phyloP scores from a whole-genome alignment of 2,113 vertebrate genomes.

The Eupsittula cactorum region DNA sequence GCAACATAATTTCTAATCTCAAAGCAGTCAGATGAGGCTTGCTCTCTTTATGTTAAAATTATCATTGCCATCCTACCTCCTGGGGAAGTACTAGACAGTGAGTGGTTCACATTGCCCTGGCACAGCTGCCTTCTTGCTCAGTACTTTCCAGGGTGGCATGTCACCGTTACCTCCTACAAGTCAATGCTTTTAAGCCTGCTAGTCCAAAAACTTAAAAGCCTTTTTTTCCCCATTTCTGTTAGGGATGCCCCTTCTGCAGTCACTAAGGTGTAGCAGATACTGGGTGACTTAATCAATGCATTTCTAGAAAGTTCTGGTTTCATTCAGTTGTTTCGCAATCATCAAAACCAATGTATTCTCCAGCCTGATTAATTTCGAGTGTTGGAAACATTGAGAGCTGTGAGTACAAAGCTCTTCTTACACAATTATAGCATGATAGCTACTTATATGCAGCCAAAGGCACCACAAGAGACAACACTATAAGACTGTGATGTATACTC shows the following conservation, averaged over 20 bases:
- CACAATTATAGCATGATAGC: rapidly evolving
- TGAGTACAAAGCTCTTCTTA: neutral
- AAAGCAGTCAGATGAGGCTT: neutral
- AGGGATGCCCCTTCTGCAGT: neutral
- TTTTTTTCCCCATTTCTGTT: neutral
- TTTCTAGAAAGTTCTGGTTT: neutral
- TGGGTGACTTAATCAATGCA: neutral
- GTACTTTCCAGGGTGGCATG: neutral
- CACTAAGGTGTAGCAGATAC: neutral
- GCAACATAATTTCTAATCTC: neutral
- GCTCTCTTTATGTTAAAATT: neutral
- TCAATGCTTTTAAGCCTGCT: neutral
- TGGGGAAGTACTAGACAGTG: neutral
- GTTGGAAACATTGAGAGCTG: neutral
- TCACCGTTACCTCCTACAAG: neutral
- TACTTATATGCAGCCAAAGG: neutral
- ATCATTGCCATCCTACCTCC: neutral
- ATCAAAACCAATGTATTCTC: neutral
- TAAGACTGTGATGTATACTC: neutral
- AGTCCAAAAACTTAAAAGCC: neutral
- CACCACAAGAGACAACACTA: neutral
- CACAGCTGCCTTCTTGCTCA: neutral
- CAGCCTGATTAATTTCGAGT: neutral
- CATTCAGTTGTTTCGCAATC: neutral
- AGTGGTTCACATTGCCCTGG: neutral